Evolutionary conservation across 1,140 invertebrate genomes (phyloP).

Genomic region (Zaprionus taronus): DNA sequence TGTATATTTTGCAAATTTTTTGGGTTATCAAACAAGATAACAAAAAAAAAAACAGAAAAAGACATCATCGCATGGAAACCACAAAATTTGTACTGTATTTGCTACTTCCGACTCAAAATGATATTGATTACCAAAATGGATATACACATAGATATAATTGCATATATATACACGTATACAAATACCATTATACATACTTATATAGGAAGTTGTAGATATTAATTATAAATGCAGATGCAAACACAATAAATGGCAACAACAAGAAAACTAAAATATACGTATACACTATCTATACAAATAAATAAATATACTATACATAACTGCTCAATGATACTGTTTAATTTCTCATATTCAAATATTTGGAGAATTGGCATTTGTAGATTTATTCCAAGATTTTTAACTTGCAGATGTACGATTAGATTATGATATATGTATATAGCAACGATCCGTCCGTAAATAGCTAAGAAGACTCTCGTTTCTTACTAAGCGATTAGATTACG

Average conservation of each 20-base stretch:
- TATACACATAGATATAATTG: slow-evolving; percentile 32
- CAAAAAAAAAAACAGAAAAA: neutral
- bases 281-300: slow-evolving; percentile 43
- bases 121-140: slow-evolving; percentile 43
- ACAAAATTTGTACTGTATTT: slow-evolving; percentile 9
- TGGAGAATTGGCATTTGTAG: neutral
- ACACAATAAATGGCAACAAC: slow-evolving; percentile 51
- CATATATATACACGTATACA: slow-evolving; percentile 21
- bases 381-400: neutral
- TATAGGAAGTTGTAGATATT: slow-evolving; percentile 67
- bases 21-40: neutral
- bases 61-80: neutral
- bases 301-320: slow-evolving; percentile 59
- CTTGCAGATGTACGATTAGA: neutral
- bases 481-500: slow-evolving; percentile 4
- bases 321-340: slow-evolving; percentile 11
- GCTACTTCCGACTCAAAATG: slow-evolving; percentile 27
- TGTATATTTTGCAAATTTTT: slow-evolving; percentile 18
- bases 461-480: neutral
- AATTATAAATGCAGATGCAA: slow-evolving; percentile 32
- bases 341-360: neutral
- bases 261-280: slow-evolving; percentile 53
- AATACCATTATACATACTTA: slow-evolving; percentile 30
- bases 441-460: neutral
- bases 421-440: neutral